Base-by-base conservation (phyloP, 2,888 invertebrate genomes). In the Apotomis capreana region DNA sequence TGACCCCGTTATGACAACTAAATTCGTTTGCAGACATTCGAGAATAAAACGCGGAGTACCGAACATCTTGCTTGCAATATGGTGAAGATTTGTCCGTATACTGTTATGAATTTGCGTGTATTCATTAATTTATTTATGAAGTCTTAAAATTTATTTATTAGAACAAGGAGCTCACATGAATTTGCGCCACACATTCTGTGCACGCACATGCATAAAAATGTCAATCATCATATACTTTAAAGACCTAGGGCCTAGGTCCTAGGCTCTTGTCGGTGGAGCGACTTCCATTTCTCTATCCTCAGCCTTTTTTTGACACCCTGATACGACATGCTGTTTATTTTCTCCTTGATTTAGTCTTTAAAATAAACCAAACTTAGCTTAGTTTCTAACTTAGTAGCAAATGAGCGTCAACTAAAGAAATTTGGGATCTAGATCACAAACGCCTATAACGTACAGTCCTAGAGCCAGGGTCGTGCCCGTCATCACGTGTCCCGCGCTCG, bases 1-100 rank as follows among this genome's bases (percentile, higher is more conserved):
- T 88, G 89, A 89, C 89, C 88, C 79, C 85, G 81, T 83, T 87
- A 78, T 78, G 77, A 79, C 74, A 57, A 79, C 78, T 78, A 83
- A 83, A 82, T 85, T 83, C 79, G 79, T 83, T 79, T 75, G 82
- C 81, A 84, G 83, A 78, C 74, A 73, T 70, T 76, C 78, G 79
- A 80, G 78, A 77, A 76, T 76, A 76, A 12, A 36, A 46, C 44
- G 10, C 36, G 12, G 40, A 57, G 55, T 44, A 55, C 26, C 26
- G 26, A 26, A 26, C 46, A 8, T 55, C 8, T 59, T 13, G n/a
- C 40, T 44, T 44, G 44, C 40, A 46, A 3, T 54, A 26, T 65
- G 26, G 8, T 26, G 26, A 15, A 44, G 13, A 36, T 57, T 57
- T 57, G 36, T 57, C 37, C n/a, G n/a, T 37, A 58, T 3, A 36